Conservation (phyloP, 2,113 vertebrate species). For the Microtus pennsylvanicus region DNA sequence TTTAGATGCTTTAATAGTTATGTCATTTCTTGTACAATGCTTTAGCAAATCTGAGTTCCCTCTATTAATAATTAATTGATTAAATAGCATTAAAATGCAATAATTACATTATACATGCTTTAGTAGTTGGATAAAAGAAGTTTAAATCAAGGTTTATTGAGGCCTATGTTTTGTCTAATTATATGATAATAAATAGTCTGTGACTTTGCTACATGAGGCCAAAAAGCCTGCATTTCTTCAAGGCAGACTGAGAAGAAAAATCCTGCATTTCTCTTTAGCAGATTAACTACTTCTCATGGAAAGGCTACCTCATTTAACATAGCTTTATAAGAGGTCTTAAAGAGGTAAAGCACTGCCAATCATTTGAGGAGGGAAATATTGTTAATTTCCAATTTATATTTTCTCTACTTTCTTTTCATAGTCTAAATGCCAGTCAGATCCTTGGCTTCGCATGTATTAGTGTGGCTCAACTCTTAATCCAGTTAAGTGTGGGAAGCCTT, state of each 20-base stretch:
- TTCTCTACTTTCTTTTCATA: conserved; percentile 14
- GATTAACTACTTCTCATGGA: background rate
- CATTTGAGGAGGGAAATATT: background rate
- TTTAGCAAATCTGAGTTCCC: background rate
- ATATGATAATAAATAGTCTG: background rate
- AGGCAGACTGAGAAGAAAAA: background rate
- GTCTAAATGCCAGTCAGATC: conserved; percentile 57
- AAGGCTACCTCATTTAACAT: background rate
- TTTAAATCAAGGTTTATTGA: background rate
- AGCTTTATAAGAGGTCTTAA: background rate
- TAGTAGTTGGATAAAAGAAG: background rate
- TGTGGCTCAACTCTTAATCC: conserved; percentile 73
- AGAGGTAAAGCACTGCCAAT: background rate
- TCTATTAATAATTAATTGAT: conserved; percentile 6
- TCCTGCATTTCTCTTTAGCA: background rate
- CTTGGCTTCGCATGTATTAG: conserved; percentile 70
- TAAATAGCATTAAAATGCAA: background rate
- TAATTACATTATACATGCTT: background rate
- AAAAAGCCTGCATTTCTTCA: background rate
- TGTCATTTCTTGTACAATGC: background rate
- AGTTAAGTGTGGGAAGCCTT: conserved; percentile 81
- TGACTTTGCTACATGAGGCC: background rate
- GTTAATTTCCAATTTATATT: background rate
- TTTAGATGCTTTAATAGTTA: background rate
- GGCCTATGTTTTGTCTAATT: background rate